These are phyloP conservation scores for Rhinoptilus africanus DNA, from an alignment of 2,113 vertebrate genomes.

Conservation along the genomic window DNA sequence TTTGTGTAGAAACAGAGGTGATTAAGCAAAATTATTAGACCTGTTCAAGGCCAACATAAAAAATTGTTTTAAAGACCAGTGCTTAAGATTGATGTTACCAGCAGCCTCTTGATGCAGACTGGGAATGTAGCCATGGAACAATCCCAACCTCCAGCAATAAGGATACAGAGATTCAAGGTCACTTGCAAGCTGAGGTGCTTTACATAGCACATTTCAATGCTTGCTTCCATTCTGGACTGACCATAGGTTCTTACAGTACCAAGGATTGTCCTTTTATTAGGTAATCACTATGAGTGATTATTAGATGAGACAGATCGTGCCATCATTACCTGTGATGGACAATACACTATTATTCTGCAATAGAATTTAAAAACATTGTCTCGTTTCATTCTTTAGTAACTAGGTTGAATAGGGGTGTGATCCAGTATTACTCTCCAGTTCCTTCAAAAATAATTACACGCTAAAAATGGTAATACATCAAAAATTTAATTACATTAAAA, in stretches of 20 bases:
- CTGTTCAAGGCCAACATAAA: slow-evolving; percentile 51
- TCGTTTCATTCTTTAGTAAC: slow-evolving; percentile 54
- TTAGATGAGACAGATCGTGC: slow-evolving; percentile 30
- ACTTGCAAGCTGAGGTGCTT: slow-evolving; percentile 26
- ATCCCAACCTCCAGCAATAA: slow-evolving; percentile 38
- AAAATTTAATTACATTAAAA: slow-evolving; percentile 66
- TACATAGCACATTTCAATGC: slow-evolving; percentile 42
- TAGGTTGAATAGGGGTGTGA: slow-evolving; percentile 8
- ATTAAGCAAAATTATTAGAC: slow-evolving; percentile 60
- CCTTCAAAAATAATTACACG: slow-evolving; percentile 46
- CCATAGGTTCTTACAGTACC: slow-evolving; percentile 58
- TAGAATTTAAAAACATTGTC: slow-evolving; percentile 36
- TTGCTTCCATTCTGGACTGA: slow-evolving; percentile 42
- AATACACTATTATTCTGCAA: slow-evolving; percentile 52
- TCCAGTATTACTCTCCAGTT: slow-evolving; percentile 43
- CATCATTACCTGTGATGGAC: slow-evolving; percentile 4
- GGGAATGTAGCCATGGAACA: slow-evolving; percentile 64
- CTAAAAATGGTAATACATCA: slow-evolving; percentile 71
- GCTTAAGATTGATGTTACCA: slow-evolving; percentile 14
- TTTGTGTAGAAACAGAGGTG: slow-evolving; percentile 45
- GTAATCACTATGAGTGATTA: slow-evolving; percentile 39
- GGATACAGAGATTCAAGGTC: slow-evolving; percentile 60
- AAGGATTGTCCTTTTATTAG: slow-evolving; percentile 54
- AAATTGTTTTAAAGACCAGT: slow-evolving; percentile 27
- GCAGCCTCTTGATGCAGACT: slow-evolving; percentile 46